Evolutionary conservation across 2,797 vertebrate species (phyloP).

Genomic region (Characodon lateralis): DNA sequence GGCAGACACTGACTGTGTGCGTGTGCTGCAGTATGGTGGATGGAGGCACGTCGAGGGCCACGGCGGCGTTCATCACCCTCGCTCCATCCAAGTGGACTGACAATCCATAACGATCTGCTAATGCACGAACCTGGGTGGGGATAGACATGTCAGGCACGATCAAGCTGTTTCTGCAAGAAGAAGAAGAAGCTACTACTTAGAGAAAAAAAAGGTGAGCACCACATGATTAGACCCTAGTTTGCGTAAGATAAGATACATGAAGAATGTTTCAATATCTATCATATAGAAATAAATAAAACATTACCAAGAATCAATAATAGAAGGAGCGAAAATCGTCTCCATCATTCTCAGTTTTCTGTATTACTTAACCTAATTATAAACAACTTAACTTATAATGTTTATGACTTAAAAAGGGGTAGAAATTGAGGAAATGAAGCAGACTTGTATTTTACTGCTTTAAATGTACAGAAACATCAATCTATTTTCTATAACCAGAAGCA

Average conservation of each 20-base stretch:
- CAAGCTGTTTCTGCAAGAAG: background rate
- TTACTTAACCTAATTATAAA: background rate
- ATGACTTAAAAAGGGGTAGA: background rate
- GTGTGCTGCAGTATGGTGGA: conserved; percentile 82
- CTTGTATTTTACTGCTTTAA: too few species aligned
- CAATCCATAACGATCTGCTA: conserved; percentile 79
- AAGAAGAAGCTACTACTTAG: background rate
- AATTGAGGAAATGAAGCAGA: too few species aligned
- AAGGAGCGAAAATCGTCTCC: too few species aligned
- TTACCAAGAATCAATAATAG: background rate
- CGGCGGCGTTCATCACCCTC: conserved; percentile 83
- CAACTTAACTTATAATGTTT: background rate
- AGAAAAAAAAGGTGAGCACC: too few species aligned
- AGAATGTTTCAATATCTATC: background rate
- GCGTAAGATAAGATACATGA: background rate
- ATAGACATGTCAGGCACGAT: background rate
- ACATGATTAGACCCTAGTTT: background rate
- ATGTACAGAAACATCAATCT: too few species aligned
- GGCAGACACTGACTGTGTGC: conserved; percentile 86
- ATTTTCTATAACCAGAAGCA: too few species aligned
- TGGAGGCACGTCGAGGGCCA: conserved; percentile 76
- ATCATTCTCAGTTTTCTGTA: too few species aligned
- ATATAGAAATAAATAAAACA: background rate
- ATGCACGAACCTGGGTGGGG: conserved; percentile 73
- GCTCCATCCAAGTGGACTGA: conserved; percentile 87